phyloP scores from a whole-genome alignment of 2,888 invertebrate species.

The Hoplodrina blanda region DNA sequence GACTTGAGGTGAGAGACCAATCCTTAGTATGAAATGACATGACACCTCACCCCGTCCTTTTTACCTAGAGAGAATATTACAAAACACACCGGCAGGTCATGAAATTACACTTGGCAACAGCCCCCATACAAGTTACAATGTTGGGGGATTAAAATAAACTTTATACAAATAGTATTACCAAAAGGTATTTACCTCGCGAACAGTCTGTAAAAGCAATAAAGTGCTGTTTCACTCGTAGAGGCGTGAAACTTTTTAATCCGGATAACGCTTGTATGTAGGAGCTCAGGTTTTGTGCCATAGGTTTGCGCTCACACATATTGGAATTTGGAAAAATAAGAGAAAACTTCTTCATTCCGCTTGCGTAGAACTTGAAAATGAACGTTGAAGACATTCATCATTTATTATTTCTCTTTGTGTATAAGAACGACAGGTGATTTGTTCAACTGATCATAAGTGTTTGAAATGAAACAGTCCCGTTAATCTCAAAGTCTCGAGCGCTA shows the following conservation, averaged over 20 bases:
- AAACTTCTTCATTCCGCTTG: conserved; percentile 42
- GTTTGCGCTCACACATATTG: conserved; percentile 42
- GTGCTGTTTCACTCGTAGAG: conserved; percentile 8
- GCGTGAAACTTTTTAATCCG: conserved; percentile 59
- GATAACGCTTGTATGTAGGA: conserved; percentile 11
- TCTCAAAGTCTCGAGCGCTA: too few species aligned
- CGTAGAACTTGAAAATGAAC: conserved; percentile 7
- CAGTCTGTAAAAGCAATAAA: conserved; percentile 50
- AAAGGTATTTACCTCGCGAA: conserved; percentile 45
- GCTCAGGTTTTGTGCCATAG: conserved; percentile 24
- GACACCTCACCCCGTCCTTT: too few species aligned
- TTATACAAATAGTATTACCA: conserved; percentile 36
- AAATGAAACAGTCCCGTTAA: too few species aligned
- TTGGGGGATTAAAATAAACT: conserved; percentile 36
- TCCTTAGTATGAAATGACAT: too few species aligned
- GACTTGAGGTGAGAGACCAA: too few species aligned
- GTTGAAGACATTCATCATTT: neutral
- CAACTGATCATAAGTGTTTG: neutral
- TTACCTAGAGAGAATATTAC: too few species aligned
- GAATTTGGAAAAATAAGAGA: conserved; percentile 37
- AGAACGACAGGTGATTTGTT: neutral
- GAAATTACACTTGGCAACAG: conserved; percentile 4
- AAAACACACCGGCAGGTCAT: neutral
- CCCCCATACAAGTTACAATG: neutral
- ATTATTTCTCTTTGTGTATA: neutral